Conservation (phyloP, 2,888 invertebrate species). For the Parnassius orleans region DNA sequence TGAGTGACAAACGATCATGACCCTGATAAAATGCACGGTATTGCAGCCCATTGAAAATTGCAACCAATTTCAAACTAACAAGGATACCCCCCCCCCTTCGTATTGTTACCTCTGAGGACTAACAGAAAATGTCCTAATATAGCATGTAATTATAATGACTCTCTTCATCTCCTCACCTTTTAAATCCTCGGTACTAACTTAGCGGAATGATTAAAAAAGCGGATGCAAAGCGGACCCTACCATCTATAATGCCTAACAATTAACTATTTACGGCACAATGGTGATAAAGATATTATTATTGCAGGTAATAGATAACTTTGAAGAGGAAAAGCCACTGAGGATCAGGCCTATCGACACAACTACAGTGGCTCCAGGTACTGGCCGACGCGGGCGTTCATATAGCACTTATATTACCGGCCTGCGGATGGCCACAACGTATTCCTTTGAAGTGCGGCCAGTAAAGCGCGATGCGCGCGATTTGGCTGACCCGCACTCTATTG, state of each 20-base stretch:
- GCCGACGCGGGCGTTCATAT: constrained; percentile 65
- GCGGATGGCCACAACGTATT: constrained; percentile 91
- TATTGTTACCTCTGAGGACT: no score
- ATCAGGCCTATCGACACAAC: constrained; percentile 41
- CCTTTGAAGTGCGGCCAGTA: constrained; percentile 86
- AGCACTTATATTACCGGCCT: constrained; percentile 84
- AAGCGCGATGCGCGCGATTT: constrained; percentile 75
- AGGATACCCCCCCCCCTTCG: no score
- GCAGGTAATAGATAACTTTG: constrained; percentile 64
- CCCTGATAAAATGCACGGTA: background rate
- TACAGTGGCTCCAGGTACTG: constrained; percentile 38
- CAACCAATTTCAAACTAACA: no score
- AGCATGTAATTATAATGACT: no score
- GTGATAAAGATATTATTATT: constrained; percentile 16
- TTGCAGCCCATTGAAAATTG: background rate
- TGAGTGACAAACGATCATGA: background rate
- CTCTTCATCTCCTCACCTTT: no score
- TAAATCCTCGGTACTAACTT: no score
- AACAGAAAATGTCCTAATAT: no score
- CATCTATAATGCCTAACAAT: no score
- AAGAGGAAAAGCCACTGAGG: constrained; percentile 51
- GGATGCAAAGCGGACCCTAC: no score
- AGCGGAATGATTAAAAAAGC: no score
- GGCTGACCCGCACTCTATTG: constrained; percentile 77
- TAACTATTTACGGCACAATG: no score